Evolutionary conservation across 2,888 invertebrate genomes (phyloP).

Genomic region (Leptothorax acervorum): DNA sequence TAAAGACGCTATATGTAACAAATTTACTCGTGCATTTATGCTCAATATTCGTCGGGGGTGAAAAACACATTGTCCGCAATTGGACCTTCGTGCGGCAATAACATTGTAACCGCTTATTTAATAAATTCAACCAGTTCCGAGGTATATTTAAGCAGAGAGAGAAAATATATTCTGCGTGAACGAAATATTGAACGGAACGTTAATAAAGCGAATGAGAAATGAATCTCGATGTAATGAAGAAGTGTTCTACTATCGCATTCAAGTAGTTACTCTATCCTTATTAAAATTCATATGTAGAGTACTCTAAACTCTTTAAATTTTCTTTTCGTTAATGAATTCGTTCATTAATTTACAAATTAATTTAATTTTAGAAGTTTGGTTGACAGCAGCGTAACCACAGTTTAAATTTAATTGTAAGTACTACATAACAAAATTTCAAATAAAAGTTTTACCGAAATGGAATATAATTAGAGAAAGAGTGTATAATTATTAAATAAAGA

Average conservation of each 20-base stretch:
- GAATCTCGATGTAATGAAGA: conserved; percentile 1
- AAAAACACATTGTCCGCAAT: neutral
- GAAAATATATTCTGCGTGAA: conserved; percentile 22
- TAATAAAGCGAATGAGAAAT: conserved; percentile 30
- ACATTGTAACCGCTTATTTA: neutral
- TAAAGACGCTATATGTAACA: neutral
- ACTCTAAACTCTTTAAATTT: neutral
- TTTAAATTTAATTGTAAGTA: neutral
- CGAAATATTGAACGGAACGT: neutral
- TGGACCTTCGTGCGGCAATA: neutral
- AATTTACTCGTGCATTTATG: conserved; percentile 14
- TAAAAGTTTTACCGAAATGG: neutral
- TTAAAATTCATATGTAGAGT: neutral
- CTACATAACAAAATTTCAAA: neutral
- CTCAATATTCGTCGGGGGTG: neutral
- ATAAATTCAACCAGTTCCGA: neutral
- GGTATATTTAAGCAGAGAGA: conserved; percentile 1
- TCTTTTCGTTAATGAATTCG: neutral
- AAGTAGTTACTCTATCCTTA: neutral
- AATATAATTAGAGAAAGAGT: neutral
- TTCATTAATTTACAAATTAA: neutral
- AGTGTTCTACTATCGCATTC: neutral
- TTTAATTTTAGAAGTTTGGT: neutral
- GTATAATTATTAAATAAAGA: conserved; percentile 4
- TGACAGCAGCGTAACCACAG: neutral